phyloP scores from a whole-genome alignment of 2,113 vertebrate genomes.

The Felis catus region F.catus_Fca126_mat1.0 CM031425.1:28923001-28923500 shows the following conservation, averaged over 20 bases:
- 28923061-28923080: not conserved
- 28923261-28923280: not conserved
- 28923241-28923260: not conserved
- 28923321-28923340: not conserved
- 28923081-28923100: not conserved
- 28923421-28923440: not conserved
- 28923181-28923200: not conserved
- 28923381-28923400: not conserved
- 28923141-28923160: not conserved
- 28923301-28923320: not conserved
- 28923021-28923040: not conserved
- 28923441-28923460: not conserved
- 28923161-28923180: not conserved
- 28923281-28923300: not conserved
- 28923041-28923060: not conserved
- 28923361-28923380: not conserved
- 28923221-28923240: not conserved
- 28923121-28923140: not conserved
- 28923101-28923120: not conserved
- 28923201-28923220: not conserved
- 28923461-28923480: not conserved
- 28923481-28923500: not conserved
- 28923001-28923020: not conserved
- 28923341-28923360: not conserved
- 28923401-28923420: not conserved